Evolutionary conservation across 2,113 vertebrate genomes (phyloP), one percentile per base, ranked within the genome.

Genomic region (Haemorhous mexicanus): DNA sequence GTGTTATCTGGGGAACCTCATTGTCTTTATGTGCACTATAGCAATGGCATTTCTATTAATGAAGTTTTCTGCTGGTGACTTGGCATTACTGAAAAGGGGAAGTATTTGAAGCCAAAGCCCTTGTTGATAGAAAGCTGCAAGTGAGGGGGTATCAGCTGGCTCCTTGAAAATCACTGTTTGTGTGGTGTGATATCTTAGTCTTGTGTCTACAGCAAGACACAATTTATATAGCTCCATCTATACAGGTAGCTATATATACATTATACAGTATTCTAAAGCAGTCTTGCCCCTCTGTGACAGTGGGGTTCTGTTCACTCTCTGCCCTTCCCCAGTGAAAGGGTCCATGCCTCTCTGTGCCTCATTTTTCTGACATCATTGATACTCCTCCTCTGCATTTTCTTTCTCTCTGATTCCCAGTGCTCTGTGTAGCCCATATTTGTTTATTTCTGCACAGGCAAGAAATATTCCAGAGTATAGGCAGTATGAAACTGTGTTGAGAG

Each of bases 301-400:
- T 2, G 14, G 52, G 21, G 30, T 43, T 93, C 70, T 70, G 23
- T 44, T 93, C 32, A 1, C 14, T 58, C 28, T 2, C 23, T 61
- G 28, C 4, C 0, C 23, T 92, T 76, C 26, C 32, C 11, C 17
- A 49, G n/a, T 1, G 1, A 23, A 41, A 79, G 19, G 7, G 16
- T 59, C 21, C 3, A 0, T 73, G 46, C 52, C 13, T 43, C 68
- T 53, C 79, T 10, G n/a, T 58, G 55, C 78, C 23, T 67, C 23
- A 0, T 43, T 70, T 0, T 0, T 52, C 22, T 43, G 43, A 41
- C 1, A 2, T 7, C 3, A 2, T 6, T 69, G 50, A 11, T 20
- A 35, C 23, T 26, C 52, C 15, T 33, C 22, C 21, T 79, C 11
- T 76, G 37, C 1, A 0, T 37, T 92, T 75, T 41, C 35, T 77